These are phyloP conservation scores for Enteromius afrohamiltoni DNA, from an alignment of 2,797 vertebrate species.

Conservation along the genomic window DNA sequence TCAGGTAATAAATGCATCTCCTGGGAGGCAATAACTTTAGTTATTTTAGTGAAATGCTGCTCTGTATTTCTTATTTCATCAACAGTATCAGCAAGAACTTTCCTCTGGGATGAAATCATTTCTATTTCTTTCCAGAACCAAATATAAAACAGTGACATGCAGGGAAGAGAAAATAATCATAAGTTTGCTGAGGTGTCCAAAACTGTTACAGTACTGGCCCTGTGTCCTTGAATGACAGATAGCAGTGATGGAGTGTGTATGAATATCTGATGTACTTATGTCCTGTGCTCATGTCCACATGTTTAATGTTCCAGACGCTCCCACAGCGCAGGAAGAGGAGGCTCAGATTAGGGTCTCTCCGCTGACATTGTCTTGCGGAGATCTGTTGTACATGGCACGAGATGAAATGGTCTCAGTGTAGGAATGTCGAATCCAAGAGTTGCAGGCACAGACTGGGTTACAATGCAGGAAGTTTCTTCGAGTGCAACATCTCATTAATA, in stretches of 20 bases:
- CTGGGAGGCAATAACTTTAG: neutral
- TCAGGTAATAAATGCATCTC: neutral
- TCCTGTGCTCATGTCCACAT: conserved; percentile 16
- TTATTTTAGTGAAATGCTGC: neutral
- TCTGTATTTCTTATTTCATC: conserved; percentile 26
- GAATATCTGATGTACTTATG: conserved; percentile 38
- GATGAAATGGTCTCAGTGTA: conserved; percentile 53
- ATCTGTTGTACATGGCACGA: conserved; percentile 59
- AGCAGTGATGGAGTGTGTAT: conserved; percentile 10
- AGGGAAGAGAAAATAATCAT: neutral
- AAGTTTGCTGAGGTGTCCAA: neutral
- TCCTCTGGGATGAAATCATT: neutral
- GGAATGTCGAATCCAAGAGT: conserved; percentile 54
- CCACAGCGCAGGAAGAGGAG: conserved; percentile 50
- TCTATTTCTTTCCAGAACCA: neutral
- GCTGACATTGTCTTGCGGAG: conserved; percentile 41
- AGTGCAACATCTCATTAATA: conserved; percentile 56
- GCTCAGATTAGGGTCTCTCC: conserved; percentile 40
- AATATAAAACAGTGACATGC: neutral
- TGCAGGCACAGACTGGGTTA: conserved; percentile 47
- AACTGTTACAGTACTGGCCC: neutral
- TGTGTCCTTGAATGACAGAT: conserved; percentile 38
- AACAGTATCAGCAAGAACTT: neutral
- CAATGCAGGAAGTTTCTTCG: conserved; percentile 57
- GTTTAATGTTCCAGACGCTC: conserved; percentile 53